These are phyloP conservation scores for Bradypodion pumilum DNA, from an alignment of 2,797 vertebrate species.

Conservation along the genomic window DNA sequence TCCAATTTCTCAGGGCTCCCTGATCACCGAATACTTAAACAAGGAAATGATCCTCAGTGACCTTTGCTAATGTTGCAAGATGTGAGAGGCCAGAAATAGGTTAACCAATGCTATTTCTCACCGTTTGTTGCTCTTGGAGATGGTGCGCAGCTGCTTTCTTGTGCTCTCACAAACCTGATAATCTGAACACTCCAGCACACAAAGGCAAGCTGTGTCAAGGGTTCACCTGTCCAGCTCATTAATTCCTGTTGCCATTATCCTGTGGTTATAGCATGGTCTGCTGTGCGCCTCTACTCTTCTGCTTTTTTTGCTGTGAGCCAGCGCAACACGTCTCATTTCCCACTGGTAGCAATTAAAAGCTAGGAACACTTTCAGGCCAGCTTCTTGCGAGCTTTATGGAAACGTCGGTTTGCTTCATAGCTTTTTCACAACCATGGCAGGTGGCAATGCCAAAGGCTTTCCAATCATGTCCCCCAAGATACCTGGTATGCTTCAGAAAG, in stretches of 20 bases:
- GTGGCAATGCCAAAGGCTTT: neutral
- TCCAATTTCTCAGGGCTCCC: neutral
- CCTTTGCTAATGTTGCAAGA: neutral
- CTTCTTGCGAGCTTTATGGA: neutral
- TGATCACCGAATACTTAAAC: neutral
- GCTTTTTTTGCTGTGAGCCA: neutral
- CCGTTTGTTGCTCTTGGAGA: neutral
- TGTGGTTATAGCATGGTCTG: neutral
- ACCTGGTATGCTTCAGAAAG: neutral
- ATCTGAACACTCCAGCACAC: neutral
- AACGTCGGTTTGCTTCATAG: neutral
- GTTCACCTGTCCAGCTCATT: neutral
- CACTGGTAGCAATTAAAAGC: neutral
- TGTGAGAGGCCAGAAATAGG: neutral
- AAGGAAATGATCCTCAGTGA: neutral
- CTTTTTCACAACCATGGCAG: neutral
- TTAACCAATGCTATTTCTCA: neutral
- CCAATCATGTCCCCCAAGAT: no score
- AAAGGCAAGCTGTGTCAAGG: neutral
- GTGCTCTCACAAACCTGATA: no score
- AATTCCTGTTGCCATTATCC: rapidly evolving
- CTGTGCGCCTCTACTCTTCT: rapidly evolving
- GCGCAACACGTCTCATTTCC: neutral
- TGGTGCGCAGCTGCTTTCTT: neutral
- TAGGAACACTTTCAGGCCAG: neutral